Evolutionary conservation across 2,113 vertebrate genomes (phyloP).

Genomic region (Sinocyclocheilus anophthalmus): DNA sequence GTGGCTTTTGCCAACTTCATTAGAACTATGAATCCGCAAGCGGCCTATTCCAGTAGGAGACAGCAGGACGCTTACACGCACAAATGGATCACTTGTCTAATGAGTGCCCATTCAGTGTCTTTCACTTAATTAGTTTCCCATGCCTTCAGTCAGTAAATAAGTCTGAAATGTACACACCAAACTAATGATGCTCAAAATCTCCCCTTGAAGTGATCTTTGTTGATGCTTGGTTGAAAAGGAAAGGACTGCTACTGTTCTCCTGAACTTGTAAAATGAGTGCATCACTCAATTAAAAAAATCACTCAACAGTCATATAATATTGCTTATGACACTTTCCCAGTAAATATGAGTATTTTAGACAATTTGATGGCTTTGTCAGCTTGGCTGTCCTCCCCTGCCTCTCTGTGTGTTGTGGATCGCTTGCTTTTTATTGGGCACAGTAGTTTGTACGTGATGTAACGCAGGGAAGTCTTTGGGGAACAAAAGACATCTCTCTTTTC

Average conservation of each 20-base stretch:
- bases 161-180: slow-evolving; percentile 54
- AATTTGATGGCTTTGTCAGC: not conserved
- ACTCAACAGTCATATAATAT: not conserved
- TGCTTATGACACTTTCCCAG: not conserved
- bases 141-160: slow-evolving; percentile 66
- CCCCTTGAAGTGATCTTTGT: slow-evolving; percentile 38
- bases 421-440: slow-evolving; percentile 6
- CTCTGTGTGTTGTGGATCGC: slow-evolving; percentile 30
- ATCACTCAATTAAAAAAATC: not conserved
- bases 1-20: slow-evolving; percentile 55
- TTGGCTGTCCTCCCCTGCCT: not conserved
- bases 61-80: slow-evolving; percentile 52
- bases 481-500: slow-evolving; percentile 54
- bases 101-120: slow-evolving; percentile 59
- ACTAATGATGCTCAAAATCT: slow-evolving; percentile 55
- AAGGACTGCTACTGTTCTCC: slow-evolving; percentile 8
- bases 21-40: slow-evolving; percentile 61
- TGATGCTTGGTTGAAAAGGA: slow-evolving; percentile 36
- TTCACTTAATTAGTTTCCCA: slow-evolving; percentile 61
- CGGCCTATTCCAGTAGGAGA: slow-evolving; percentile 56
- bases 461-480: slow-evolving; percentile 32
- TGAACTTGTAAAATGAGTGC: not conserved
- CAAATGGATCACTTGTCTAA: slow-evolving; percentile 59
- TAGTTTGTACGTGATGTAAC: slow-evolving; percentile 36
- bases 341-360: not conserved